Evolutionary conservation across 2,113 vertebrate species (phyloP).

Genomic region (Malaclemys terrapin): DNA sequence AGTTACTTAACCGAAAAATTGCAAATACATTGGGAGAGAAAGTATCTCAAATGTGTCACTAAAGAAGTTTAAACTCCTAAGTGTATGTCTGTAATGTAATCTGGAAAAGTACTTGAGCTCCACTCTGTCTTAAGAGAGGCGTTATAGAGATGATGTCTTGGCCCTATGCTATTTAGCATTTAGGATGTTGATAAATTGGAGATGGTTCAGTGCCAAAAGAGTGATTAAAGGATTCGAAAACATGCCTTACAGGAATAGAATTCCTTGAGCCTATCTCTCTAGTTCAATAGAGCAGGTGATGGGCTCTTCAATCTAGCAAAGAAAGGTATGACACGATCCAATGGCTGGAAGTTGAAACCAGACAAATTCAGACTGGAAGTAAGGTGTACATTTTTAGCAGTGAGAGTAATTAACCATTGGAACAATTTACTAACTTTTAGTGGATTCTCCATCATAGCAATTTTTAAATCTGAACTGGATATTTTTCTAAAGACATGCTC

Average conservation of each 20-base stretch:
- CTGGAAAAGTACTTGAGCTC: not conserved
- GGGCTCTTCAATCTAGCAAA: not conserved
- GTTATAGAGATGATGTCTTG: not conserved
- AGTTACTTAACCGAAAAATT: not conserved
- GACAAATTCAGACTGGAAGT: not conserved
- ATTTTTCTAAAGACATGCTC: not conserved
- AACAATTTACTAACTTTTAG: not conserved
- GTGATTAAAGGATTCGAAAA: not conserved
- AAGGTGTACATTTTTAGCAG: not conserved
- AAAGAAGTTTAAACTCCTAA: not conserved
- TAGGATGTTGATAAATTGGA: no score
- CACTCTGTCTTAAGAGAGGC: not conserved
- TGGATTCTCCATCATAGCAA: not conserved
- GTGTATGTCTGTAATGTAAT: not conserved
- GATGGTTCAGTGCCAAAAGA: no score
- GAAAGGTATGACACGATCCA: not conserved
- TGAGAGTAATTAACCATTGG: not conserved
- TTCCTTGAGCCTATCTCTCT: not conserved
- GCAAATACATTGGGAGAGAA: not conserved
- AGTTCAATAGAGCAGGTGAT: not conserved
- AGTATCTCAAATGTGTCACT: not conserved
- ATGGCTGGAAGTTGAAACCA: not conserved
- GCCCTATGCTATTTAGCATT: no score
- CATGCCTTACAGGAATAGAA: not conserved
- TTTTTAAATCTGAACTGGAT: not conserved